These are phyloP conservation scores for Aethes cnicana DNA, from an alignment of 2,888 invertebrate genomes.

Conservation along the genomic window DNA sequence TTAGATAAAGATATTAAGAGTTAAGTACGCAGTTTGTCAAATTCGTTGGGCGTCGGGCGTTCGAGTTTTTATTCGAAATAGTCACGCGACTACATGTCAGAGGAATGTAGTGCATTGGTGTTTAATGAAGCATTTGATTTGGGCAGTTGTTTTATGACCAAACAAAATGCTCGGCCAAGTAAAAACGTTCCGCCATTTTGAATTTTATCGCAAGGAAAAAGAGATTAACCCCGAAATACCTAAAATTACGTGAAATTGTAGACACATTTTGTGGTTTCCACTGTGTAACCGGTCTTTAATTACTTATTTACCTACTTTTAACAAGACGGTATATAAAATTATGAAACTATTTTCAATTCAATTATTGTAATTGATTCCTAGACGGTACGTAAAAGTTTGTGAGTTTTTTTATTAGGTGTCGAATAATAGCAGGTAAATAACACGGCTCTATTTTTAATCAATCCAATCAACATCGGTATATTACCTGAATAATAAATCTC, in stretches of 20 bases:
- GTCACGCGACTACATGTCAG: conserved; percentile 70
- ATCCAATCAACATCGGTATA: not conserved
- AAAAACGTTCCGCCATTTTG: not conserved
- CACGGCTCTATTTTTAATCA: not conserved
- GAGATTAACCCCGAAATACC: no score
- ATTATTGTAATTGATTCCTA: no score
- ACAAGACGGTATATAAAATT: no score
- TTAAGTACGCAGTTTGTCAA: conserved; percentile 72
- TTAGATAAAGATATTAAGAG: conserved; percentile 75
- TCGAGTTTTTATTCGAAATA: conserved; percentile 61
- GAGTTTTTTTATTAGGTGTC: no score
- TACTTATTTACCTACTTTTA: no score
- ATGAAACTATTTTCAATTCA: no score
- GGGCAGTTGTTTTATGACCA: conserved; percentile 10
- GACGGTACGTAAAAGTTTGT: no score
- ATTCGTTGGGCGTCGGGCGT: conserved; percentile 54
- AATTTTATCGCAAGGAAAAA: not conserved
- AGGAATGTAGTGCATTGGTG: conserved; percentile 51
- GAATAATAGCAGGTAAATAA: no score
- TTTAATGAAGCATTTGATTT: conserved; percentile 20
- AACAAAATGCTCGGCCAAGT: conserved; percentile 9
- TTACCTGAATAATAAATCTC: conserved; percentile 15
- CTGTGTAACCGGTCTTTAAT: not conserved
- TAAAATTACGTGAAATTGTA: not conserved
- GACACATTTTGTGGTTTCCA: not conserved